Evolutionary conservation across 2,888 invertebrate species (phyloP).

Genomic region (Parthenolecanium corni): DNA sequence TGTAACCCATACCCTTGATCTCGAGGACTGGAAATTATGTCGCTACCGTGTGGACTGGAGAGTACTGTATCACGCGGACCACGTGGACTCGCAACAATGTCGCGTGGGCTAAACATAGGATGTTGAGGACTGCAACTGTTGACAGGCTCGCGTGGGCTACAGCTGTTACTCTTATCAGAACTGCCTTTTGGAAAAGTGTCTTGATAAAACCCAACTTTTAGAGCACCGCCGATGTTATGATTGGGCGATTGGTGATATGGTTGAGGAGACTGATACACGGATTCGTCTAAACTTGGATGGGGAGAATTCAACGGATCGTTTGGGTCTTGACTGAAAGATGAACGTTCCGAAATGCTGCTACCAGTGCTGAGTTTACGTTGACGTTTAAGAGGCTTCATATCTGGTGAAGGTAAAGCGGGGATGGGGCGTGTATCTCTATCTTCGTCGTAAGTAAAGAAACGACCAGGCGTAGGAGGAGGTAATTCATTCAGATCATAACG

Average conservation of each 20-base stretch:
- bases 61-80: conserved; percentile 26
- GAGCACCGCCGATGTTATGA: conserved; percentile 46
- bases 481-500: conserved; percentile 25
- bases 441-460: conserved; percentile 30
- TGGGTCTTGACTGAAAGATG: conserved; percentile 56
- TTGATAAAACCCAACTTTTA: conserved; percentile 79
- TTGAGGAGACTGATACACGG: conserved; percentile 57
- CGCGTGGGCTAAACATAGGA: conserved; percentile 29
- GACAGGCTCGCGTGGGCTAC: conserved; percentile 59
- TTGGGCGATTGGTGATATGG: conserved; percentile 48
- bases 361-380: conserved; percentile 65
- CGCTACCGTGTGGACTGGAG: conserved; percentile 27
- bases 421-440: conserved; percentile 32
- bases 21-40: conserved; percentile 28
- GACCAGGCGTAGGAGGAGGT: conserved; percentile 29
- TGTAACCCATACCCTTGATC: conserved; percentile 40
- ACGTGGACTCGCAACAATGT: conserved; percentile 28
- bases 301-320: conserved; percentile 36
- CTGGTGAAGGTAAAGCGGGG: conserved; percentile 37
- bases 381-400: conserved; percentile 35
- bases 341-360: conserved; percentile 65
- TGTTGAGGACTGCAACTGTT: conserved; percentile 31
- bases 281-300: conserved; percentile 35
- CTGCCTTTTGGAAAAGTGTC: conserved; percentile 54
- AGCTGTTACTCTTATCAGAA: conserved; percentile 57